Percentiles rank a stretch among this genome's conserved stretches.
Evolutionary conservation across 2,797 vertebrate species (phyloP).

Genomic region (Melanotaenia boesemani): DNA sequence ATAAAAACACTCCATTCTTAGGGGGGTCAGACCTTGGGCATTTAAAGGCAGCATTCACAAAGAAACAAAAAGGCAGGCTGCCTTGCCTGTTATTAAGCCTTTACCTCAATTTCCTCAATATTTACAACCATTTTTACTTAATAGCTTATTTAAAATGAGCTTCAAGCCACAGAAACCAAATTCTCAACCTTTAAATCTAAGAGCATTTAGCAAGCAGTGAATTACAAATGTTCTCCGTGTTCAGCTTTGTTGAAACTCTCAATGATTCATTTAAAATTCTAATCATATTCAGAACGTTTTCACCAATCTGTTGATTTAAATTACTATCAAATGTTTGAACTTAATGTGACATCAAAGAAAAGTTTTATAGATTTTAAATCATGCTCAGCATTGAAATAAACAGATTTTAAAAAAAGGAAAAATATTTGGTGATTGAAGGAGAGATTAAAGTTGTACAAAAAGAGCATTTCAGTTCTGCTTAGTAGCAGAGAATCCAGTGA

Average conservation of each 20-base stretch:
- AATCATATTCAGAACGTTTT: conserved; percentile 17
- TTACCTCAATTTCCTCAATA: conserved; percentile 3
- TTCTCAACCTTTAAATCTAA: conserved; percentile 1
- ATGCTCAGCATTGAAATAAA: not conserved
- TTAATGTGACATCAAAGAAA: not conserved
- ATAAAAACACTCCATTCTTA: conserved; percentile 30
- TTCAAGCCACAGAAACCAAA: conserved; percentile 7
- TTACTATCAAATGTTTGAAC: not conserved
- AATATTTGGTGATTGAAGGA: not conserved
- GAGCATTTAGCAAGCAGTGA: not conserved
- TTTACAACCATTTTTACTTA: not conserved
- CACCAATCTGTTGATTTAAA: conserved; percentile 7
- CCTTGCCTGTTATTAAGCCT: conserved; percentile 2
- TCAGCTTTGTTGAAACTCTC: conserved; percentile 21
- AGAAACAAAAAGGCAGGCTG: conserved; percentile 22
- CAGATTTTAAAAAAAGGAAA: not conserved
- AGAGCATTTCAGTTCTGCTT: too few species aligned
- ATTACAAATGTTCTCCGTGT: not conserved
- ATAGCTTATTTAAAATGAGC: conserved; percentile 18
- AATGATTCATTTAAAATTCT: conserved; percentile 9
- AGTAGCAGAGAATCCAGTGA: too few species aligned
- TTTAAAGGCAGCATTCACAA: conserved; percentile 25
- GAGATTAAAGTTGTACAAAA: not conserved
- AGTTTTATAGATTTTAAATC: not conserved
- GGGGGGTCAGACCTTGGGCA: conserved; percentile 35